Conservation (phyloP, 2,113 vertebrate genomes). For the Indicator maculatus region DNA sequence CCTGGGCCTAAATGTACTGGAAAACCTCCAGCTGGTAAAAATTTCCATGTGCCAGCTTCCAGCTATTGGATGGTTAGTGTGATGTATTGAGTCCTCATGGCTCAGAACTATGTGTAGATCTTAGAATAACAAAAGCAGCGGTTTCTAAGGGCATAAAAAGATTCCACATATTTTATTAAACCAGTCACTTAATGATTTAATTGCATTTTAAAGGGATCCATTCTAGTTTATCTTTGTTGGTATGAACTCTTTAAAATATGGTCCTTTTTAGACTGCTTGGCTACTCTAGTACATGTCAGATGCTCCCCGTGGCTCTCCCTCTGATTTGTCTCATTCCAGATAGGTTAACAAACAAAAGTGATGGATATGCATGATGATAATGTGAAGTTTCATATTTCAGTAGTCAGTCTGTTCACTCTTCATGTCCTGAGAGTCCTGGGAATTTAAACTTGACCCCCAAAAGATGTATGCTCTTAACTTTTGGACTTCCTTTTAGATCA, state of each 20-base stretch:
- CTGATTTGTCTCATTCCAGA: slow-evolving; percentile 12
- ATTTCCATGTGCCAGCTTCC: background rate
- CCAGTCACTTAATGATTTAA: background rate
- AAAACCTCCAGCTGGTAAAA: slow-evolving; percentile 27
- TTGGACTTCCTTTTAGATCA: slow-evolving; percentile 69
- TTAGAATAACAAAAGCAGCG: slow-evolving; percentile 36
- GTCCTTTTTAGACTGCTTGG: slow-evolving; percentile 10
- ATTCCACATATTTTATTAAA: slow-evolving; percentile 21
- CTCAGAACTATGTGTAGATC: background rate
- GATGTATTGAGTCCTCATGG: slow-evolving; percentile 1
- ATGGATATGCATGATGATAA: slow-evolving; percentile 55
- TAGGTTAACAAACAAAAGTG: slow-evolving; percentile 50
- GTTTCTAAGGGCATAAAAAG: slow-evolving; percentile 5
- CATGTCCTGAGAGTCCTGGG: slow-evolving; percentile 30
- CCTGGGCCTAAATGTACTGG: background rate
- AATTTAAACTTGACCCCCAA: slow-evolving; percentile 53
- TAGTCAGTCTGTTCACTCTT: slow-evolving; percentile 45
- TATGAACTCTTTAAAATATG: background rate
- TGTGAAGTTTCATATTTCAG: slow-evolving; percentile 56
- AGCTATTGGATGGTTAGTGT: background rate
- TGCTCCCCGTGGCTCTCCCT: background rate
- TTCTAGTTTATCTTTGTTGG: background rate
- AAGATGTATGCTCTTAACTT: slow-evolving; percentile 63
- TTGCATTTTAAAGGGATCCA: background rate
- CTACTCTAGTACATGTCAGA: slow-evolving; percentile 6